These are phyloP conservation scores for Drosophila yakuba DNA, from an alignment of 1,140 invertebrate genomes.

Conservation along the genomic window DNA sequence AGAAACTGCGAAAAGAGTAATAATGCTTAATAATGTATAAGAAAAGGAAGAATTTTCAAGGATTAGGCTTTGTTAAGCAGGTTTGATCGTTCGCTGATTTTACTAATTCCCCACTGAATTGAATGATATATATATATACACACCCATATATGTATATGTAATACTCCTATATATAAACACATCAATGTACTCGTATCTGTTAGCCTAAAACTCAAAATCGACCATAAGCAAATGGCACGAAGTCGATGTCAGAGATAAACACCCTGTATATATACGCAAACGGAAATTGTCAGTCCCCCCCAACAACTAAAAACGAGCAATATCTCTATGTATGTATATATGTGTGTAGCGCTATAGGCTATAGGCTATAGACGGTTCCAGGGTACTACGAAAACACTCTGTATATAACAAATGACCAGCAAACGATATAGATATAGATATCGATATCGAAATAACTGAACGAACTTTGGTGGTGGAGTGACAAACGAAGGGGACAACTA, in stretches of 20 bases:
- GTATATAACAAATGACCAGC: constrained; percentile 45
- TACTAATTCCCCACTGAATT: constrained; percentile 57
- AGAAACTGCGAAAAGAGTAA: constrained; percentile 13
- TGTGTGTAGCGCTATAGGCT: constrained; percentile 33
- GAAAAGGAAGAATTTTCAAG: constrained; percentile 43
- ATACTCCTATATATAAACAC: constrained; percentile 32
- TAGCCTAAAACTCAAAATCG: constrained; percentile 40
- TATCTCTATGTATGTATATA: constrained; percentile 18
- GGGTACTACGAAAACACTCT: constrained; percentile 32
- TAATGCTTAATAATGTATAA: not conserved
- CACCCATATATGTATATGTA: constrained; percentile 22
- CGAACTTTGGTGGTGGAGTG: constrained; percentile 31
- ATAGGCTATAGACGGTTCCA: constrained; percentile 7
- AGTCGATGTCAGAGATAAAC: constrained; percentile 24
- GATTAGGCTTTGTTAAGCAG: constrained; percentile 58
- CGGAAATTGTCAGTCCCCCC: constrained; percentile 35
- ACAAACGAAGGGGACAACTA: constrained; percentile 18
- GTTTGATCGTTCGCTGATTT: constrained; percentile 82
- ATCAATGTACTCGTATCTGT: constrained; percentile 46
- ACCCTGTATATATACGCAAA: constrained; percentile 69
- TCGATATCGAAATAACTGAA: constrained; percentile 9
- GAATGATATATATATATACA: constrained; percentile 21
- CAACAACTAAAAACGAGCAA: constrained; percentile 16
- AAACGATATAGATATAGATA: not conserved
- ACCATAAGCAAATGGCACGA: constrained; percentile 5